Base-by-base conservation (phyloP, 30 jellyfish, hydroid and myxozoan species). In the Aurelia aurita complex sp. Pacific region DNA sequence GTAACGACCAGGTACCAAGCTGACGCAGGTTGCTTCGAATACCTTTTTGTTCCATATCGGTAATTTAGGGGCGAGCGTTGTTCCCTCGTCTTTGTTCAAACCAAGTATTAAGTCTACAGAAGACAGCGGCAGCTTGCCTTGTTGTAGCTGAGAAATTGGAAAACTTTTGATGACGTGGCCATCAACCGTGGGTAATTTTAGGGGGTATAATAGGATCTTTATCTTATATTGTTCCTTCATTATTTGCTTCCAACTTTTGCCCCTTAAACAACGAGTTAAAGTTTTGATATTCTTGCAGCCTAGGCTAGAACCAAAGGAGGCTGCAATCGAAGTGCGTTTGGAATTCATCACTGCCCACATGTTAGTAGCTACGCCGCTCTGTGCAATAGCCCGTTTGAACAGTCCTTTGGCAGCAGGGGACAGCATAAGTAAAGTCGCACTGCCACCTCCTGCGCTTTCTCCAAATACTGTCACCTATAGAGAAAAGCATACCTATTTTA, bases 371-470 rank as follows among this genome's bases (percentile, higher is more conserved):
- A 76, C 78, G 13, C 97, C 97, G 62, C 97, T 89, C 80, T 82
- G 87, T 10, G 97, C 76, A 36, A 89, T 89, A 7, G 71, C 97
- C 15, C 90, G 67, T 2, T 42, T 36, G 52, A 89, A 89, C 12
- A 89, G 87, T 9, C 97, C 97, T 54, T 82, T 76, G 13, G 88
- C 83, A 7, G 83, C 55, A 1, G 97, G 97, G 36, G 97, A 89
- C 54, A 81, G 64, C 69, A 72, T 38, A 12, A 89, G 78, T 5
- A 81, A 34, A 14, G 87, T 17, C 3, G 75, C 82, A 53, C 94
- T 72, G 43, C 86, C 90, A 5, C 86, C 86, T 16, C 97, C 97
- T 0, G 97, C 90, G 43, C 97, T 81, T 18, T 89, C 82, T 9
- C 97, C 97, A 76, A 74, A 76, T 16, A 89, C 61, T 6, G 97